Evolutionary conservation across 2,113 vertebrate species (phyloP), one percentile per base, ranked within the genome.

Genomic region (Leptobrachium ailaonicum): DNA sequence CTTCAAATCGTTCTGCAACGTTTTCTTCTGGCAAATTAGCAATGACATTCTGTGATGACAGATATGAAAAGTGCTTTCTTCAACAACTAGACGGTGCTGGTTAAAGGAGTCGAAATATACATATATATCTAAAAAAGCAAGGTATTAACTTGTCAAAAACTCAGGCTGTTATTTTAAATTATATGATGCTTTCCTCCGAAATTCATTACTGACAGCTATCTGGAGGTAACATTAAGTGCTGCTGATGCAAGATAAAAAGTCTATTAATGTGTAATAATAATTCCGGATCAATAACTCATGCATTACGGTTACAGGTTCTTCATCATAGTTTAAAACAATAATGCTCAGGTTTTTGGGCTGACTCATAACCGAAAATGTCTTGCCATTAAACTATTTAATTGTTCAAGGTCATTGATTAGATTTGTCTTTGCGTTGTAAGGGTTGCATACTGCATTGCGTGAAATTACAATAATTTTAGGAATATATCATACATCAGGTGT

Each of bases 11-110:
- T 80, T 66, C n/a, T 67, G 40, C 47, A 32, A 73, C 78, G 2
- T 73, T 80, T 80, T 74, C 63, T 80, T 80, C 78, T 58, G 78
- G 70, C 64, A 80, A 74, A 80, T 80, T 80, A 80, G 53, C 71
- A 56, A 50, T 68, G 71, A 66, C 63, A 58, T 80, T 80, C 64
- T 68, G 32, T 68, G 73, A 80, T 73, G 70, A 73, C 77, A 74
- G 43, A 68, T 74, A 60, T 60, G 11, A 54, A 66, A 32, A 68
- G 43, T 12, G 66, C 20, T 68, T 80, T 74, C 56, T 50, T 73
- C 66, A 50, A 63, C 44, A 74, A 69, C 8, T 66, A 80, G 14
- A 80, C 58, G 47, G 71, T 80, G 71, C 3, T 64, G 60, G 40
- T 44, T 62, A 70, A 50, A 77, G 20, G 54, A 50, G 69, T n/a